Evolutionary conservation across 2,797 vertebrate species (phyloP), one percentile per base, ranked within the genome.

Genomic region (Gymnocypris eckloni): DNA sequence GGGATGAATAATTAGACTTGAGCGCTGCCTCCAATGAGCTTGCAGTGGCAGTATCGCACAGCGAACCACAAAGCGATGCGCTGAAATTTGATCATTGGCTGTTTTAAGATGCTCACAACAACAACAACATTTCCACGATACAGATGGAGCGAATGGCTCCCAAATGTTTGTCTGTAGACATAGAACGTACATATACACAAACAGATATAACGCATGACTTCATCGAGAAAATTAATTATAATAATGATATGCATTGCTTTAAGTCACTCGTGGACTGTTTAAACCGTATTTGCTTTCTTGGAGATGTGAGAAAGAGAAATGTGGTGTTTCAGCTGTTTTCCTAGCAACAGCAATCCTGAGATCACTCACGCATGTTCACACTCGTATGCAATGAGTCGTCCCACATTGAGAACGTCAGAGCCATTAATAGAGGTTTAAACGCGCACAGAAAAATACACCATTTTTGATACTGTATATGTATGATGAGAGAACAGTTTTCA

Each of bases 1-100:
- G 64, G 75, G 72, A 76, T 86, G 85, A 80, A 89, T 78, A 85
- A 89, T 87, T 82, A 85, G 75, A 59, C 82, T 77, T 8, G 41
- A 76, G 69, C 4, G 50, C 37, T 12, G 43, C 88, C 59, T 39
- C 79, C 64, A 76, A 79, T 83, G 61, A 86, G 66, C n/a, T 15
- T 39, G 45, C 69, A 71, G 72, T 2, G 16, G 69, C 59, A 67
- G 79, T 18, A 79, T 75, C 59, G 25, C 28, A 59, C 48, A 67
- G 67, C 39, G 2, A 75, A 73, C 61, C 73, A 64, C 83, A 61
- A 85, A 72, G 66, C 83, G 22, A 61, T 79, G 9, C 22, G n/a
- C 37, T 69, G 52, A 85, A 77, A 84, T 33, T 1, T 84, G 73
- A 69, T 61, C 76, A 79, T 8, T 50, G 41, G 67, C 10, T 59